Evolutionary conservation across 1,140 invertebrate genomes (phyloP).

Genomic region (Nylanderia fulva): DNA sequence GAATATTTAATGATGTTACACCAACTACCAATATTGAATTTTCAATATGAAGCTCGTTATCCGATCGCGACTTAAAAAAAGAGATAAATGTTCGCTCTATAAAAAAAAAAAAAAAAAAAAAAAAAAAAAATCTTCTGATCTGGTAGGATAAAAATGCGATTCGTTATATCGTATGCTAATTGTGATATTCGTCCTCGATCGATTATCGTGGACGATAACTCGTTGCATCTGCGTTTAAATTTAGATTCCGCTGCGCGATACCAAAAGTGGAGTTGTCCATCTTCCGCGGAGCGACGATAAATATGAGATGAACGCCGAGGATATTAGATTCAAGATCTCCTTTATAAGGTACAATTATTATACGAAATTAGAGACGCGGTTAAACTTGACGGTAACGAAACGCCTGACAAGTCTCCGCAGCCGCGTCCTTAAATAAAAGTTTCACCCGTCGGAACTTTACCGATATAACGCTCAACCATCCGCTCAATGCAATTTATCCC

Average conservation of each 20-base stretch:
- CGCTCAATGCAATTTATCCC: slow-evolving; percentile 20
- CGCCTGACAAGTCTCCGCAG: slow-evolving; percentile 39
- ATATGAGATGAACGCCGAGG: slow-evolving; percentile 40
- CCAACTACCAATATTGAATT: slow-evolving; percentile 16
- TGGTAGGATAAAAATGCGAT: not conserved
- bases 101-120: not conserved
- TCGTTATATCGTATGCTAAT: not conserved
- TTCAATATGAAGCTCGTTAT: slow-evolving; percentile 2
- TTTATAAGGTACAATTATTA: slow-evolving; percentile 56
- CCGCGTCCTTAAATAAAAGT: slow-evolving; percentile 59
- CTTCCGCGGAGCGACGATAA: slow-evolving; percentile 14
- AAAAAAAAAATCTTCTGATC: not conserved
- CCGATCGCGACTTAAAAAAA: not conserved
- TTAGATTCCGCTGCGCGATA: slow-evolving; percentile 4
- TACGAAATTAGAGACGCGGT: slow-evolving; percentile 52
- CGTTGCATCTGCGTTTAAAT: slow-evolving; percentile 7
- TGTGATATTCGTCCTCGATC: not conserved
- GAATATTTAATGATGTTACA: slow-evolving; percentile 36
- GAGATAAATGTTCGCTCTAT: not conserved
- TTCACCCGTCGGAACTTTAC: slow-evolving; percentile 48
- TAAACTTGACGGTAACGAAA: slow-evolving; percentile 50
- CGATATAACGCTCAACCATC: slow-evolving; percentile 43
- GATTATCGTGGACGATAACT: slow-evolving; percentile 18
- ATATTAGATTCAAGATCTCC: slow-evolving; percentile 50
- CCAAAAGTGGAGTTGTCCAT: slow-evolving; percentile 54